phyloP scores from a whole-genome alignment of 2,888 invertebrate genomes.

The Zygothrica quintamaculata region DNA sequence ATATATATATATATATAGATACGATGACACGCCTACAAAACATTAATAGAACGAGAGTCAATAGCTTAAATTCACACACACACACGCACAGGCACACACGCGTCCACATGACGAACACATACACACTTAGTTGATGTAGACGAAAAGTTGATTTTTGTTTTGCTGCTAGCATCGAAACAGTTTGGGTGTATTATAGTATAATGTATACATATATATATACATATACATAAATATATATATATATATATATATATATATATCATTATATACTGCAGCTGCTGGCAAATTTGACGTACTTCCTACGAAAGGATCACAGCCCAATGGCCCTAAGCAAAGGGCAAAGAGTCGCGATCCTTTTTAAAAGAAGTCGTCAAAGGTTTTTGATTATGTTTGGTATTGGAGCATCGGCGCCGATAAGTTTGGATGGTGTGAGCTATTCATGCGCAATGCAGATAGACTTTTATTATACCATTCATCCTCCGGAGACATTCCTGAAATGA shows the following conservation, averaged over 20 bases:
- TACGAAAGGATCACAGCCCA: constrained; percentile 56
- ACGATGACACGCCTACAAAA: constrained; percentile 20
- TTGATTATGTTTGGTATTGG: constrained; percentile 98
- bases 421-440: constrained; percentile 98
- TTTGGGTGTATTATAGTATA: too few species aligned
- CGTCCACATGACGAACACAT: constrained; percentile 4
- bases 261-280: constrained; percentile 19
- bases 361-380: constrained; percentile 85
- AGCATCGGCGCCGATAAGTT: constrained; percentile 98
- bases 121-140: constrained; percentile 34
- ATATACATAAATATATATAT: constrained; percentile 9
- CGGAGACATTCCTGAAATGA: constrained; percentile 92
- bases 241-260: background rate
- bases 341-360: constrained; percentile 79
- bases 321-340: constrained; percentile 39
- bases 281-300: constrained; percentile 67
- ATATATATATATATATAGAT: constrained; percentile 13
- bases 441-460: constrained; percentile 97
- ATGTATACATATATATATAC: constrained; percentile 11
- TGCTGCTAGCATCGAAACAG: background rate
- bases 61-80: constrained; percentile 27
- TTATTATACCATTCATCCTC: constrained; percentile 99
- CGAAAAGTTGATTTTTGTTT: constrained; percentile 30
- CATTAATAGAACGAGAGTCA: constrained; percentile 34
- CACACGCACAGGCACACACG: constrained; percentile 6